Percentiles rank a stretch among this genome's conserved stretches.
phyloP scores from a whole-genome alignment of 2,888 invertebrate genomes.

The Aromia moschata region DNA sequence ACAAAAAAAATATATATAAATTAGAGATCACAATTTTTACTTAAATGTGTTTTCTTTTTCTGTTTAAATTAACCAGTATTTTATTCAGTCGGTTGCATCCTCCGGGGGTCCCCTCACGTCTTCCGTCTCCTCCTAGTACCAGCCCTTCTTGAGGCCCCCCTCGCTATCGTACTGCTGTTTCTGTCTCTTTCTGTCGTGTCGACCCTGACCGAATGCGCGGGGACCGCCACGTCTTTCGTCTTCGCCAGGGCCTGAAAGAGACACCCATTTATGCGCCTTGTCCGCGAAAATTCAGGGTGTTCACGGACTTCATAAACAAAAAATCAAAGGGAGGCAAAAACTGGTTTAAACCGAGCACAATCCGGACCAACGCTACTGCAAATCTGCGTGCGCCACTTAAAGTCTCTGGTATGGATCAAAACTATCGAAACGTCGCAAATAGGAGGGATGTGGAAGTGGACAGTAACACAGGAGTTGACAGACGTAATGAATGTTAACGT shows the following conservation, averaged over 20 bases:
- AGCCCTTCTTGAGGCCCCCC: slow-evolving; percentile 37
- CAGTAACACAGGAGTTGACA: too few species aligned
- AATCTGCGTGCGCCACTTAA: too few species aligned
- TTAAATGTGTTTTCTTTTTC: slow-evolving; percentile 33
- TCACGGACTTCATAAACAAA: too few species aligned
- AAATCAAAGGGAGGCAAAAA: too few species aligned
- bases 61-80: slow-evolving; percentile 23
- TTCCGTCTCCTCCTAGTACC: slow-evolving; percentile 44
- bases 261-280: too few species aligned
- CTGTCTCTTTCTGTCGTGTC: slow-evolving; percentile 50
- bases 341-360: too few species aligned
- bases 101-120: slow-evolving; percentile 28
- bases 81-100: slow-evolving; percentile 33
- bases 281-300: too few species aligned
- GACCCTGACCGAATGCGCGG: slow-evolving; percentile 41
- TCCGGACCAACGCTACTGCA: too few species aligned
- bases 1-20: slow-evolving; percentile 38
- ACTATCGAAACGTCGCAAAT: too few species aligned
- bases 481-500: too few species aligned
- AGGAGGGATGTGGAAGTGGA: too few species aligned
- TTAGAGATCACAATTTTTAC: slow-evolving; percentile 47
- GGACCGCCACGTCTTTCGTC: slow-evolving; percentile 56
- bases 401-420: too few species aligned
- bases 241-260: slow-evolving; percentile 57
- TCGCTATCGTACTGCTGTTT: slow-evolving; percentile 43